phyloP scores from a whole-genome alignment of 2,797 vertebrate genomes.

The Oryzias sinensis region DNA sequence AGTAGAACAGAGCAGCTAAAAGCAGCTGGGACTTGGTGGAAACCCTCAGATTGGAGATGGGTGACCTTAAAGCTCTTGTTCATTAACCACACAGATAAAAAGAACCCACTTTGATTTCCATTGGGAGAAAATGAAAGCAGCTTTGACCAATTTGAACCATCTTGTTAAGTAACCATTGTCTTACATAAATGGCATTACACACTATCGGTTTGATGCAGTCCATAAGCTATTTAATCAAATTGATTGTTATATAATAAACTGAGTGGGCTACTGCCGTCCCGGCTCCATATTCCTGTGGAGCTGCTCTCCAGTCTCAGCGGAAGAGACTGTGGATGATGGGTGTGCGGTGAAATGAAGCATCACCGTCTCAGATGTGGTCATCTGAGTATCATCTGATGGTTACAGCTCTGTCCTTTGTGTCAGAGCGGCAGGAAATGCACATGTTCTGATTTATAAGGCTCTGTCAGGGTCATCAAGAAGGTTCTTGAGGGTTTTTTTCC shows the following conservation, averaged over 20 bases:
- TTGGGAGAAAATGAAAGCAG: not conserved
- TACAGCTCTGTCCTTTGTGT: slow-evolving; percentile 24
- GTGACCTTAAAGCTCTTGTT: slow-evolving; percentile 8
- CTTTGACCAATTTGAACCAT: slow-evolving; percentile 26
- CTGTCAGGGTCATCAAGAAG: slow-evolving; percentile 11
- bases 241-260: slow-evolving; percentile 71
- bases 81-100: slow-evolving; percentile 24
- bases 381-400: slow-evolving; percentile 53
- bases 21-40: slow-evolving; percentile 5
- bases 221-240: slow-evolving; percentile 69
- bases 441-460: slow-evolving; percentile 26
- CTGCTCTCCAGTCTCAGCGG: slow-evolving; percentile 47
- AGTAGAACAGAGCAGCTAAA: slow-evolving; percentile 2
- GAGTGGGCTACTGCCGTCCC: slow-evolving; percentile 65
- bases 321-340: slow-evolving; percentile 62
- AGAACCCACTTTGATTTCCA: slow-evolving; percentile 22
- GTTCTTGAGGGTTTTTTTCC: slow-evolving; percentile 9
- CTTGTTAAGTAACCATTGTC: slow-evolving; percentile 35
- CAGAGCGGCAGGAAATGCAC: slow-evolving; percentile 29
- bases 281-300: slow-evolving; percentile 65
- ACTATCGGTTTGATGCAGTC: slow-evolving; percentile 52
- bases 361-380: slow-evolving; percentile 39
- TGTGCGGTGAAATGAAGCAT: slow-evolving; percentile 52
- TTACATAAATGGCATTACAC: slow-evolving; percentile 51
- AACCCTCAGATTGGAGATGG: slow-evolving; percentile 10